These are phyloP conservation scores for Aphelinus certus DNA, from an alignment of 1,140 invertebrate species.

Conservation along the genomic window DNA sequence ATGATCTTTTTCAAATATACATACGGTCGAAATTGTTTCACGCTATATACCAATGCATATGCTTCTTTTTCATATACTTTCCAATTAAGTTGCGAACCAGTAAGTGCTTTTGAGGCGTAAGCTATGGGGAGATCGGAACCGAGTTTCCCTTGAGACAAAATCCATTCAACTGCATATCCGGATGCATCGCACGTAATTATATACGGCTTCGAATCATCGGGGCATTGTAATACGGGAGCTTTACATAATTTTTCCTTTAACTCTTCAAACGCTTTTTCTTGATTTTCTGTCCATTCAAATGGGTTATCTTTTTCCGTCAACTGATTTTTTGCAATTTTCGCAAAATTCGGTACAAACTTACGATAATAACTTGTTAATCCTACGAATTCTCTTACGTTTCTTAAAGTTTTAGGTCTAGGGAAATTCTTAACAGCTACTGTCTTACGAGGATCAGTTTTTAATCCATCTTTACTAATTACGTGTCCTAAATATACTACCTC, in stretches of 20 bases:
- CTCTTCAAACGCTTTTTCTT: constrained; percentile 30
- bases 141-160: constrained; percentile 45
- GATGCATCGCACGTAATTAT: constrained; percentile 50
- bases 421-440: constrained; percentile 29
- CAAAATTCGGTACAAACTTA: constrained; percentile 46
- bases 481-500: constrained; percentile 50
- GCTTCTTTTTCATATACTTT: constrained; percentile 54
- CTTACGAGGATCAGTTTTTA: constrained; percentile 42
- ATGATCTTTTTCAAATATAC: constrained; percentile 56
- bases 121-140: constrained; percentile 46
- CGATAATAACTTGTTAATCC: constrained; percentile 48
- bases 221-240: constrained; percentile 40
- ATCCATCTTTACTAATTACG: constrained; percentile 41
- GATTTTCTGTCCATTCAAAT: constrained; percentile 37
- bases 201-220: constrained; percentile 46
- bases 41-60: constrained; percentile 53
- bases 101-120: constrained; percentile 38
- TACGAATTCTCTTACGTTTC: constrained; percentile 43
- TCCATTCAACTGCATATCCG: constrained; percentile 47
- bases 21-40: constrained; percentile 55
- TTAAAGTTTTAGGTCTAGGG: constrained; percentile 34
- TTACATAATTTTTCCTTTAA: constrained; percentile 45
- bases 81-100: constrained; percentile 52
- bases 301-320: constrained; percentile 47
- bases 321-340: constrained; percentile 45